Evolutionary conservation across 1,140 invertebrate genomes (phyloP).

Genomic region (Aporrectodea caliginosa): DNA sequence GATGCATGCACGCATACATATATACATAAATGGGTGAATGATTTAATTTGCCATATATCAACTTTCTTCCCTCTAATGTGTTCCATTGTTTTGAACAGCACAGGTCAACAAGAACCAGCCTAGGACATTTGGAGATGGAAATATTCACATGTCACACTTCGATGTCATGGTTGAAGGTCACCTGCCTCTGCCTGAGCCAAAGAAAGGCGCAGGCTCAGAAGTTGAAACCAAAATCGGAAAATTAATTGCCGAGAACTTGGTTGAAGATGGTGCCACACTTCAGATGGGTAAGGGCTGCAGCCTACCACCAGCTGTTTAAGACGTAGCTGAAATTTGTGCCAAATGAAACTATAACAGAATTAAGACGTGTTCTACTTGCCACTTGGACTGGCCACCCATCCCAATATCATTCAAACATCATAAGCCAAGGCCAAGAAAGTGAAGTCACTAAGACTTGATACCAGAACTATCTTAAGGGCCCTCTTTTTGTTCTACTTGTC

Average conservation of each 20-base stretch:
- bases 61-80: no score
- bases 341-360: not conserved
- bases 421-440: no score
- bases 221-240: conserved; percentile 79
- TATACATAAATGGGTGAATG: no score
- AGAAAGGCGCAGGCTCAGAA: conserved; percentile 63
- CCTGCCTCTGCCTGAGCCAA: conserved; percentile 69
- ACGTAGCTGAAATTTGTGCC: not conserved
- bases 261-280: conserved; percentile 84
- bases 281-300: conserved; percentile 76
- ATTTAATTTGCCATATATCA: no score
- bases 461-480: no score
- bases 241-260: conserved; percentile 80
- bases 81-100: no score
- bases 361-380: no score
- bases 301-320: not conserved
- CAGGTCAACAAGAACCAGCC: conserved; percentile 81
- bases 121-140: conserved; percentile 80
- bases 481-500: no score
- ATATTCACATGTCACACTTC: conserved; percentile 84
- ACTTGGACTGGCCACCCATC: no score
- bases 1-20: no score
- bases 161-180: conserved; percentile 77
- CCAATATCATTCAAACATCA: no score
- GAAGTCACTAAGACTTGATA: no score